Conservation (phyloP, 1,140 invertebrate species). For the Holotrichia oblita region DNA sequence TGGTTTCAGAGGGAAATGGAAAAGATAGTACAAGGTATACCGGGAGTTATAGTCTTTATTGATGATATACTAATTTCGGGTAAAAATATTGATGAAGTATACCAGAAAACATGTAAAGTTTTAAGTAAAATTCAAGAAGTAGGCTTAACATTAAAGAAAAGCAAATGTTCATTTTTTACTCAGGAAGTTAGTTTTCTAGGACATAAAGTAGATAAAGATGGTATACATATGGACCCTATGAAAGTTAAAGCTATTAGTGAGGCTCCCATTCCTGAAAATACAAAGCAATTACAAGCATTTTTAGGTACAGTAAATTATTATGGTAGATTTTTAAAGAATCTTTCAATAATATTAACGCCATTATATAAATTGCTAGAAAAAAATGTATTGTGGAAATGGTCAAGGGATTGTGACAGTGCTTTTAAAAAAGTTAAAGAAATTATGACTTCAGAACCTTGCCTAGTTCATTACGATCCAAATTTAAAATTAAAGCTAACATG, state of each 20-base stretch:
- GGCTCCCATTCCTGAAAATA: neutral
- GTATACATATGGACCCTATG: too few relatives aligned
- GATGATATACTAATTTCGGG: too few relatives aligned
- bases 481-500: conserved; percentile 12
- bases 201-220: neutral
- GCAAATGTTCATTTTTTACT: neutral
- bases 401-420: too few relatives aligned
- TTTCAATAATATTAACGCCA: neutral
- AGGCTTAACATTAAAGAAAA: too few relatives aligned
- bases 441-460: neutral
- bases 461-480: conserved; percentile 7
- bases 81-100: too few relatives aligned
- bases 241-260: too few relatives aligned
- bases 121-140: too few relatives aligned
- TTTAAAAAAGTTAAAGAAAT: conserved; percentile 5
- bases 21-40: too few relatives aligned
- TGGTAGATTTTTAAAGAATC: neutral
- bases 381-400: neutral
- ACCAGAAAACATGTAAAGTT: too few relatives aligned
- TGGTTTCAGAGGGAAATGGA: too few relatives aligned
- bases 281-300: neutral
- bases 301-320: neutral
- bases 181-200: neutral
- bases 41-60: too few relatives aligned
- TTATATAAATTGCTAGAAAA: neutral